Conservation (phyloP, 2,113 vertebrate species). For the Bujurquina vittata region DNA sequence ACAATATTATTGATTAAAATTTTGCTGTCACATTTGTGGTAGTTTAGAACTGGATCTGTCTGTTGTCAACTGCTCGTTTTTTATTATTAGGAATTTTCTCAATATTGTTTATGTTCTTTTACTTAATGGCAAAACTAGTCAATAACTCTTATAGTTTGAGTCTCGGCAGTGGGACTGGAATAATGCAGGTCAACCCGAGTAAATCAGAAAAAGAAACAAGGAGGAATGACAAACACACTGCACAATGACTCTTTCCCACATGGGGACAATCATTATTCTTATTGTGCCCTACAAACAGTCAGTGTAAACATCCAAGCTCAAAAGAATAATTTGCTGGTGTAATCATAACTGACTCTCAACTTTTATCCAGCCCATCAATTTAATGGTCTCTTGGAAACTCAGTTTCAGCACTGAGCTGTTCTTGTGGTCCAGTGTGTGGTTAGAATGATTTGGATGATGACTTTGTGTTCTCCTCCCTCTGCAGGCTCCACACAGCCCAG, state of each 20-base stretch:
- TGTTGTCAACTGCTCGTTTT: conserved; percentile 1
- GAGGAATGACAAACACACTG: conserved; percentile 23
- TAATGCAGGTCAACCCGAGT: conserved; percentile 8
- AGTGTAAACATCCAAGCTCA: conserved; percentile 27
- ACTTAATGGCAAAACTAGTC: conserved; percentile 20
- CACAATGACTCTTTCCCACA: conserved; percentile 39
- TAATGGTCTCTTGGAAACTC: conserved; percentile 7
- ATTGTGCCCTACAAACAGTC: conserved; percentile 12
- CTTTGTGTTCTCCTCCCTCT: conserved; percentile 35
- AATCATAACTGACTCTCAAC: neutral
- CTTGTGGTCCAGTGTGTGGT: conserved; percentile 20
- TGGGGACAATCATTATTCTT: conserved; percentile 29
- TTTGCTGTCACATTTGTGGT: conserved; percentile 21
- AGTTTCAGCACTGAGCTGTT: conserved; percentile 6
- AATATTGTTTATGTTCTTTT: conserved; percentile 26
- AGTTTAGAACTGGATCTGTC: conserved; percentile 18
- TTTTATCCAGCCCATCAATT: conserved; percentile 21
- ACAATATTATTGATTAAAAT: conserved; percentile 30
- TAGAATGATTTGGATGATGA: conserved; percentile 15
- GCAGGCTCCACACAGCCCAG: conserved; percentile 96
- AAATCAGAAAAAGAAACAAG: conserved; percentile 24
- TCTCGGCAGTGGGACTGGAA: neutral
- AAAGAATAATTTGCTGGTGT: conserved; percentile 27
- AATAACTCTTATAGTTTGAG: conserved; percentile 26
- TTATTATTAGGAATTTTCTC: conserved; percentile 13